Percentiles rank a stretch among this genome's conserved stretches.
Evolutionary conservation across 2,888 invertebrate genomes (phyloP).

Genomic region (Neoaliturus tenellus): DNA sequence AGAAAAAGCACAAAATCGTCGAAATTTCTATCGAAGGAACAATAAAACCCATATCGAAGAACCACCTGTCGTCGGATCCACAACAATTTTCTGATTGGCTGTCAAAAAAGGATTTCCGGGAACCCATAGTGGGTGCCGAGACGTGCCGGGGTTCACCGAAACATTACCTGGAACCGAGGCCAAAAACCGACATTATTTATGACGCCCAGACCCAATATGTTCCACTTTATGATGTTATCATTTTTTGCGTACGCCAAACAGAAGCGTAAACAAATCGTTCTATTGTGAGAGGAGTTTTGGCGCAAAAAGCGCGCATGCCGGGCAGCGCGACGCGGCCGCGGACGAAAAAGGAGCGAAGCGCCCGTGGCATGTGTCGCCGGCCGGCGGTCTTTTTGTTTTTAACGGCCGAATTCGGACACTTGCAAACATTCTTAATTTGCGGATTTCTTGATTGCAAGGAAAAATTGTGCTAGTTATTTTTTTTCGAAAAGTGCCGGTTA

Average conservation of each 20-base stretch:
- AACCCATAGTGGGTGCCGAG: conserved; percentile 6
- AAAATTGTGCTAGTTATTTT: not conserved
- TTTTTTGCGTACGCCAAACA: conserved; percentile 27
- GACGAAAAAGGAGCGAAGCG: not conserved
- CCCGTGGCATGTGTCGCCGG: not conserved
- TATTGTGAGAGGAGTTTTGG: conserved; percentile 20
- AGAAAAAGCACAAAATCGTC: no score
- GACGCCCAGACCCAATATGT: conserved; percentile 23
- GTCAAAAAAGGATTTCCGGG: conserved; percentile 34
- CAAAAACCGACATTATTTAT: conserved; percentile 26
- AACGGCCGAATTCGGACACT: not conserved
- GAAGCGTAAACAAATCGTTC: conserved; percentile 55
- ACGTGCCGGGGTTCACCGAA: conserved; percentile 19
- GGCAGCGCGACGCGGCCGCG: not conserved
- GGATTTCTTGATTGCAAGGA: not conserved
- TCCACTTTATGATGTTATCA: conserved; percentile 43
- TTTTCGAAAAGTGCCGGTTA: no score
- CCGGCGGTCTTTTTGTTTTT: not conserved
- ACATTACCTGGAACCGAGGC: conserved; percentile 12
- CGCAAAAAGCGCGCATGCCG: conserved; percentile 17
- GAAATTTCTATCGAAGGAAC: not conserved
- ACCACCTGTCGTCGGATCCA: not conserved
- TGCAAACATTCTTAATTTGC: not conserved
- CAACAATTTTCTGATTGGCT: conserved; percentile 8
- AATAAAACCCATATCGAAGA: not conserved